Conservation (phyloP, 2,888 invertebrate genomes). For the Harmothoe impar region DNA sequence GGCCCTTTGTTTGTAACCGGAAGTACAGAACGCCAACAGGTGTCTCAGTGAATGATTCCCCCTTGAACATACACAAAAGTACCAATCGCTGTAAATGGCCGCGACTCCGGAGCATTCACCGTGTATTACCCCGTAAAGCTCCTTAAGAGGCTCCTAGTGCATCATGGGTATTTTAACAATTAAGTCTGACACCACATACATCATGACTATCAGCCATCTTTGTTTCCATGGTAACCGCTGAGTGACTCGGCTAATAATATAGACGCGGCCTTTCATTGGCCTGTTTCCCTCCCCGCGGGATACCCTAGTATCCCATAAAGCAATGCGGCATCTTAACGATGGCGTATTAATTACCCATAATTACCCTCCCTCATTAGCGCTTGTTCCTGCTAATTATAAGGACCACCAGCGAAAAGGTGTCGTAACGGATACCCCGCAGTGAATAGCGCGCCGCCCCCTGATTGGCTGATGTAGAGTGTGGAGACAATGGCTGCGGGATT, state of each 20-base stretch:
- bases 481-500: too few relatives aligned
- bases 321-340: not conserved
- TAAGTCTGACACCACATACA: conserved; percentile 1
- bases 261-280: not conserved
- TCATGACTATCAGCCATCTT: not conserved
- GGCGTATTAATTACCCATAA: conserved; percentile 34
- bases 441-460: not conserved
- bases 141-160: not conserved
- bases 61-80: too few relatives aligned
- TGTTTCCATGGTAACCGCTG: not conserved
- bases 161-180: conserved; percentile 20
- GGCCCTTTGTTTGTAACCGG: too few relatives aligned
- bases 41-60: too few relatives aligned
- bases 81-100: too few relatives aligned
- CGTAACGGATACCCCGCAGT: conserved; percentile 13
- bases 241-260: not conserved
- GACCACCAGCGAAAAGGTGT: conserved; percentile 5
- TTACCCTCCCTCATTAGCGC: conserved; percentile 28
- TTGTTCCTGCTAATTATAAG: not conserved
- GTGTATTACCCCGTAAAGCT: too few relatives aligned
- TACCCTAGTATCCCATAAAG: conserved; percentile 1
- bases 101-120: too few relatives aligned
- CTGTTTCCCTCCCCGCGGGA: not conserved
- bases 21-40: too few relatives aligned
- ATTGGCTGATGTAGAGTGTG: not conserved